phyloP scores from a whole-genome alignment of 2,113 vertebrate genomes.

The Lepidothrix coronata region DNA sequence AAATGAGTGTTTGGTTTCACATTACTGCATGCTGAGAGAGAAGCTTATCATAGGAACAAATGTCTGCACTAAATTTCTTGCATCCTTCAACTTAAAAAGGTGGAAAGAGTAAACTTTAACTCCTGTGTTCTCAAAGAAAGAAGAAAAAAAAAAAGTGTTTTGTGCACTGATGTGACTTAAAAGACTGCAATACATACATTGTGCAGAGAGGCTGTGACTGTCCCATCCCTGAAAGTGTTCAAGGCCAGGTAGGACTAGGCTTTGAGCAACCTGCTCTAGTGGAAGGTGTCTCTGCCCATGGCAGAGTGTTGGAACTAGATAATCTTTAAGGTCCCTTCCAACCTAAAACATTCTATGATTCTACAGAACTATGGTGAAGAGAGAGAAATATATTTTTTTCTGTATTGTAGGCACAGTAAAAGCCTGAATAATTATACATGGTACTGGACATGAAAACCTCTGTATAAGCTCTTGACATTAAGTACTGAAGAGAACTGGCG shows the following conservation, averaged over 20 bases:
- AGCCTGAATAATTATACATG: neutral
- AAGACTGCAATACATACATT: neutral
- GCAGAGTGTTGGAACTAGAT: neutral
- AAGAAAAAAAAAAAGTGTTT: neutral
- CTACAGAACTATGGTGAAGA: neutral
- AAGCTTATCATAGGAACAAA: slow-evolving; percentile 9
- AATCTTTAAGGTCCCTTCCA: neutral
- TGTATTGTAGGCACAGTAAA: neutral
- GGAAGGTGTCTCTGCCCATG: rapidly evolving
- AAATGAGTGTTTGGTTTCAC: slow-evolving; percentile 16
- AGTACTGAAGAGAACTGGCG: neutral
- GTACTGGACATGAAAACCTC: neutral
- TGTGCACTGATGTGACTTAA: neutral
- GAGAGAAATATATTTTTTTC: neutral
- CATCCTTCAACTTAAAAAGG: neutral
- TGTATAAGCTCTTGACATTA: neutral
- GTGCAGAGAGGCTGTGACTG: neutral
- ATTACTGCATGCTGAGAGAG: slow-evolving; percentile 13
- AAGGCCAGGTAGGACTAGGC: neutral
- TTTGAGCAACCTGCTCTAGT: neutral
- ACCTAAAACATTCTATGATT: neutral
- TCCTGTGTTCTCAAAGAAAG: neutral
- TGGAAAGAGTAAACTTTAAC: neutral
- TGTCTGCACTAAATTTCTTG: neutral
- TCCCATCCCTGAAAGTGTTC: neutral